These are phyloP conservation scores for Garrulus glandarius DNA, from an alignment of 2,797 vertebrate species.

Conservation along the genomic window DNA sequence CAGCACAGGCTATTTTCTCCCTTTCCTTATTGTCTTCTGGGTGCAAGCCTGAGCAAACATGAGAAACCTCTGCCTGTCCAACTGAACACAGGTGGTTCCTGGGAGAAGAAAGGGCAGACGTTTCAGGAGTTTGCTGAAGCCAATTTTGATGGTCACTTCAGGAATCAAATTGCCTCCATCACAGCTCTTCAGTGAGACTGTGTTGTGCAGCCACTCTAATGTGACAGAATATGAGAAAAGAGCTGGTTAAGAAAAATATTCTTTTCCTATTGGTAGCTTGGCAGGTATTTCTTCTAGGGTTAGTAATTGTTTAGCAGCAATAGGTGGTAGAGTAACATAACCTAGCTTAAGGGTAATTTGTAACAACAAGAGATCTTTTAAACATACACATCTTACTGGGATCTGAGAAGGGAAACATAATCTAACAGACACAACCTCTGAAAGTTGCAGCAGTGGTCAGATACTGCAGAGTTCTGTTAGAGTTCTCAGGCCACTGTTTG, in stretches of 20 bases:
- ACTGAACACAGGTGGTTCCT: background rate
- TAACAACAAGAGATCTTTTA: background rate
- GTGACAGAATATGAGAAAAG: background rate
- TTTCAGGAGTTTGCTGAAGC: background rate
- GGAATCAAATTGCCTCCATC: background rate
- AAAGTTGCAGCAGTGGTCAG: background rate
- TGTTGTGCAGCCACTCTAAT: background rate
- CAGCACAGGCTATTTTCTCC: background rate
- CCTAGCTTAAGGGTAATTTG: background rate
- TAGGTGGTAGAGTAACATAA: background rate
- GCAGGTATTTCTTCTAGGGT: background rate
- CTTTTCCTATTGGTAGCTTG: background rate
- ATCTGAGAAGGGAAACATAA: background rate
- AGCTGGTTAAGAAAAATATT: background rate
- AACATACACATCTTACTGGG: background rate
- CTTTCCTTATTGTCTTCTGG: background rate
- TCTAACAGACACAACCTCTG: background rate
- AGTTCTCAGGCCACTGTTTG: slow-evolving; percentile 8
- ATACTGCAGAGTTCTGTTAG: background rate
- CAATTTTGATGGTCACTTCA: background rate
- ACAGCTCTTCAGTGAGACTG: background rate
- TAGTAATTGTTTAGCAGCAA: background rate
- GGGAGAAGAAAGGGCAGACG: background rate
- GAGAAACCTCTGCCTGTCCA: background rate
- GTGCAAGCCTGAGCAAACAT: background rate